phyloP scores from a whole-genome alignment of 1,140 invertebrate species.

The Pseudoatta argentina region DNA sequence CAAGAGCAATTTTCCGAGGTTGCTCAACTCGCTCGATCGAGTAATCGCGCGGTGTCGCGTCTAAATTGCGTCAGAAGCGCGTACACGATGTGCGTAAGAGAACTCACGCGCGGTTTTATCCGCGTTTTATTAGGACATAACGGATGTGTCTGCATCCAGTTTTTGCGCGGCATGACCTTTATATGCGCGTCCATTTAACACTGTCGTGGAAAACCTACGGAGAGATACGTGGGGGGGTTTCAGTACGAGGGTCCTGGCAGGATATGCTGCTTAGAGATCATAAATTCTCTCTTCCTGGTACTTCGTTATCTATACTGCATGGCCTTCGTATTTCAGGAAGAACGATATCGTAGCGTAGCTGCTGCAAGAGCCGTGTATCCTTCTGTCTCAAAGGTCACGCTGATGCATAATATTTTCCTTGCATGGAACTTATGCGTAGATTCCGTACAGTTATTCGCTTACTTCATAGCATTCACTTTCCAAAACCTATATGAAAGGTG shows the following conservation, averaged over 20 bases:
- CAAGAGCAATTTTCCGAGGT: neutral
- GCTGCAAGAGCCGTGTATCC: neutral
- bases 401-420: slow-evolving; percentile 7
- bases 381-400: slow-evolving; percentile 26
- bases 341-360: slow-evolving; percentile 23
- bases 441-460: neutral
- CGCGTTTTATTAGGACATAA: slow-evolving; percentile 72
- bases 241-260: slow-evolving; percentile 8
- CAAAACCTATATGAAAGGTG: neutral
- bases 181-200: slow-evolving; percentile 58
- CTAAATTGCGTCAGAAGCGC: slow-evolving; percentile 24
- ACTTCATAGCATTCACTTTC: slow-evolving; percentile 1
- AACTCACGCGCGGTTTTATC: slow-evolving; percentile 41
- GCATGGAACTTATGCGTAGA: neutral
- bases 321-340: slow-evolving; percentile 30
- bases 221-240: slow-evolving; percentile 15
- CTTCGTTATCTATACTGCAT: slow-evolving; percentile 29
- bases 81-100: slow-evolving; percentile 2
- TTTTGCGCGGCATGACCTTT: slow-evolving; percentile 61
- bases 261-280: slow-evolving; percentile 29
- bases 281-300: slow-evolving; percentile 55
- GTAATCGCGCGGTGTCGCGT: neutral
- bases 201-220: slow-evolving; percentile 27
- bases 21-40: slow-evolving; percentile 1
- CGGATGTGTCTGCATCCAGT: slow-evolving; percentile 67